Conservation (phyloP, 1,140 invertebrate genomes). For the Yoshiicerus persimilis region DNA sequence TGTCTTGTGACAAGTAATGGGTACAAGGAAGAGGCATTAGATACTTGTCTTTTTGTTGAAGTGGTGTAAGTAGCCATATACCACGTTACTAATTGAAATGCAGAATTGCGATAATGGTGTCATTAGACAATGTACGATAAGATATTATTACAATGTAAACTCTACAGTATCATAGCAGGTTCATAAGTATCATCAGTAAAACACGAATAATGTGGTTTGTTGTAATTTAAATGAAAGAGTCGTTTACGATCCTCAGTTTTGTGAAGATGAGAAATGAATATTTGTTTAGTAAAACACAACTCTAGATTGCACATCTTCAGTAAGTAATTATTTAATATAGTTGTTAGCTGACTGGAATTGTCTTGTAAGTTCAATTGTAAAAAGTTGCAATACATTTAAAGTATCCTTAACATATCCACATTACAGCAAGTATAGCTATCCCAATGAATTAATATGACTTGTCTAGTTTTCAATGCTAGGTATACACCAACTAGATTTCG, state of each 20-base stretch:
- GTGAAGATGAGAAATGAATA: not conserved
- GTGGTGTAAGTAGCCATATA: not conserved
- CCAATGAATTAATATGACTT: not conserved
- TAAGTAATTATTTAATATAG: not conserved
- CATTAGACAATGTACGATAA: not conserved
- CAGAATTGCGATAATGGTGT: not conserved
- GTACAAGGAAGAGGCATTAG: not conserved
- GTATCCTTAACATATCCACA: not conserved
- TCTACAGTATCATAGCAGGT: not conserved
- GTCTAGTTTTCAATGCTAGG: no score
- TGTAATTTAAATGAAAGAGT: not conserved
- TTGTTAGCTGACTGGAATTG: not conserved
- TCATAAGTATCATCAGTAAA: not conserved
- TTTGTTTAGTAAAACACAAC: not conserved
- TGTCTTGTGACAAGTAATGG: not conserved
- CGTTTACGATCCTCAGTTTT: not conserved
- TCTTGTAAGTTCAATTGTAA: not conserved
- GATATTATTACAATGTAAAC: not conserved
- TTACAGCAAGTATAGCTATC: not conserved
- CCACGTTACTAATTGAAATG: not conserved
- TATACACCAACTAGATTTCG: no score
- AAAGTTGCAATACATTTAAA: not conserved
- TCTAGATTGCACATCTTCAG: not conserved
- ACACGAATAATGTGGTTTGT: not conserved
- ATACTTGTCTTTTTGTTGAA: not conserved